Percentiles rank a stretch among this genome's conserved stretches.
These are phyloP conservation scores for Oryzias celebensis DNA, from an alignment of 2,113 vertebrate species.

Conservation along the genomic window DNA sequence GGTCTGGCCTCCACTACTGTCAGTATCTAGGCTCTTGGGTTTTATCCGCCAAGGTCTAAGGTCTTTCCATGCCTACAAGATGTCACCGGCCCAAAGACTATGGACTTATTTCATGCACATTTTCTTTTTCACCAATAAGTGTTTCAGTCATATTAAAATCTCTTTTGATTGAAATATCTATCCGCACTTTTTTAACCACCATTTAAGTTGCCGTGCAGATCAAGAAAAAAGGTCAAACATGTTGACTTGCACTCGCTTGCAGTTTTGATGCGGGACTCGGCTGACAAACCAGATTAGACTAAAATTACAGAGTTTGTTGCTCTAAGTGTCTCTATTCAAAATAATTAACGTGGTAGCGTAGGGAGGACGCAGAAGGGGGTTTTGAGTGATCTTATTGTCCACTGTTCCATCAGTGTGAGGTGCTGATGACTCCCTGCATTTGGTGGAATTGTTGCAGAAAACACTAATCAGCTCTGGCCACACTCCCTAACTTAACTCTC, in stretches of 20 bases:
- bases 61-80: no score
- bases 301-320: conserved; percentile 20
- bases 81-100: no score
- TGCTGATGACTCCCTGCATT: conserved; percentile 54
- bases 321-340: conserved; percentile 31
- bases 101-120: no score
- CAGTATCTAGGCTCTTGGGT: no score
- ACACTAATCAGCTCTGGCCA: conserved; percentile 62
- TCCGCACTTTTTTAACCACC: conserved; percentile 1
- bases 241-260: not conserved
- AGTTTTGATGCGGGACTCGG: conserved; percentile 21
- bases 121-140: no score
- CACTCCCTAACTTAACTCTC: conserved; percentile 65
- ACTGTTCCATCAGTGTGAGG: conserved; percentile 34
- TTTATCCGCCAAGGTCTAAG: no score
- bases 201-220: conserved; percentile 4
- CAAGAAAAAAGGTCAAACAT: conserved; percentile 1
- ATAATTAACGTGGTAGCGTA: conserved; percentile 40
- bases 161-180: not conserved
- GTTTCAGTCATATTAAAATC: no score
- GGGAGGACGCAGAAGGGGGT: conserved; percentile 5
- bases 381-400: conserved; percentile 30
- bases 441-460: conserved; percentile 52
- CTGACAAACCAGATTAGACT: conserved; percentile 16
- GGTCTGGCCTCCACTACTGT: no score